Evolutionary conservation across 1,140 invertebrate species (phyloP).

Genomic region (Drosophila pallidifrons): DNA sequence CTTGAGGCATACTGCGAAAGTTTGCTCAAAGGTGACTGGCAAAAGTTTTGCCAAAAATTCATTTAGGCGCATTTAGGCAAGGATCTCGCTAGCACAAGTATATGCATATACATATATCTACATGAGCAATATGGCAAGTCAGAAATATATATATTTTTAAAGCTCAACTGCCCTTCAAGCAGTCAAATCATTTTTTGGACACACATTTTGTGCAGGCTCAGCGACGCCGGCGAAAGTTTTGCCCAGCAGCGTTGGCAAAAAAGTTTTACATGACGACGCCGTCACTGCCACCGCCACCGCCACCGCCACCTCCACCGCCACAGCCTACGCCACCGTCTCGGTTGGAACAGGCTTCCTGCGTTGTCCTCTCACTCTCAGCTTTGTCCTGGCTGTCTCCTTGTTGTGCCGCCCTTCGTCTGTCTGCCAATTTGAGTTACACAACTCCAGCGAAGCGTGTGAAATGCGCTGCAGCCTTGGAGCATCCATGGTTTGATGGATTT

Average conservation of each 20-base stretch:
- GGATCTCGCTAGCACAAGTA: not conserved
- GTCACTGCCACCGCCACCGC: too few species aligned
- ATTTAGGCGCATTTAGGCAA: slow-evolving; percentile 75
- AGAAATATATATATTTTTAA: slow-evolving; percentile 53
- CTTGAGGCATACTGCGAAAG: slow-evolving; percentile 60
- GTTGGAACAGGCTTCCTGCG: slow-evolving; percentile 37
- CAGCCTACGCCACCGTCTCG: slow-evolving; percentile 23
- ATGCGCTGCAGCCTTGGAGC: slow-evolving; percentile 66
- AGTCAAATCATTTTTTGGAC: slow-evolving; percentile 68
- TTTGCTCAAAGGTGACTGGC: slow-evolving; percentile 65
- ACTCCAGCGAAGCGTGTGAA: slow-evolving; percentile 79
- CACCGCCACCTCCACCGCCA: too few species aligned
- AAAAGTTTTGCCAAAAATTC: slow-evolving; percentile 71
- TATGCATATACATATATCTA: not conserved
- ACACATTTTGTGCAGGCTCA: slow-evolving; percentile 71
- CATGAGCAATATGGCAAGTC: slow-evolving; percentile 34
- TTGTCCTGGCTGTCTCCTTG: slow-evolving; percentile 18
- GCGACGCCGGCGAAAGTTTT: slow-evolving; percentile 68
- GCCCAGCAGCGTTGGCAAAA: slow-evolving; percentile 69
- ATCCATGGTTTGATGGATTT: slow-evolving; percentile 71
- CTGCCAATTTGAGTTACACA: slow-evolving; percentile 76
- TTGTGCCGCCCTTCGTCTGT: slow-evolving; percentile 24
- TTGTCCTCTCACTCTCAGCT: slow-evolving; percentile 11
- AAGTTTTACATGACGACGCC: slow-evolving; percentile 51
- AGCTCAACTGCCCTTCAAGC: slow-evolving; percentile 55